Evolutionary conservation across 2,797 vertebrate genomes (phyloP).

Genomic region (Poliocrania exsul): DNA sequence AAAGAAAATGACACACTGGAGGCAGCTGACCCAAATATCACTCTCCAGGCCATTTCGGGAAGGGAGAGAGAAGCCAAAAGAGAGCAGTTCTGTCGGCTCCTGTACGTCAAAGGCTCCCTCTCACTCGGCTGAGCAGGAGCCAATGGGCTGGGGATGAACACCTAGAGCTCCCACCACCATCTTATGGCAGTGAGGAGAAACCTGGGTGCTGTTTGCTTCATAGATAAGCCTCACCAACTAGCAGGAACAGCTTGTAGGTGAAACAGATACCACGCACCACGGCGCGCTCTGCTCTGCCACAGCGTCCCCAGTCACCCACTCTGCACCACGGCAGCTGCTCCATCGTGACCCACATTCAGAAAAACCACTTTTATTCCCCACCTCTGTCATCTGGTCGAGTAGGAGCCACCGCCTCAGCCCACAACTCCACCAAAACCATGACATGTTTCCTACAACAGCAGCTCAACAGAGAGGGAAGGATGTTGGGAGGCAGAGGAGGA

Average conservation of each 20-base stretch:
- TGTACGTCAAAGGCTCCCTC: not conserved
- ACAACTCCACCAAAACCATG: not conserved
- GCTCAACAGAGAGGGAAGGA: not conserved
- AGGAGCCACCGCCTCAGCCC: not conserved
- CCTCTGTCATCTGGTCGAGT: not conserved
- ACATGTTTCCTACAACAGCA: fast-evolving
- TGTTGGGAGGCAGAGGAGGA: not conserved
- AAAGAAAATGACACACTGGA: conserved; percentile 4
- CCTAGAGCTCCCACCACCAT: not conserved
- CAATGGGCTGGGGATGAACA: not conserved
- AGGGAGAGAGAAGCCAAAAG: conserved; percentile 12
- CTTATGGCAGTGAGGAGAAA: not conserved
- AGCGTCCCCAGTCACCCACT: not conserved
- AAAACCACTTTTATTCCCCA: not conserved
- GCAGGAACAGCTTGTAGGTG: not conserved
- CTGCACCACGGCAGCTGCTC: not conserved
- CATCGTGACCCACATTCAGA: not conserved
- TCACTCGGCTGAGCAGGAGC: not conserved
- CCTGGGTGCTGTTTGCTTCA: not conserved
- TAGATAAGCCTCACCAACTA: not conserved
- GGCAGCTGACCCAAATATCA: conserved; percentile 64
- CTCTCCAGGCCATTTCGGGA: not conserved
- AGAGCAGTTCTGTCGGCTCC: conserved; percentile 33
- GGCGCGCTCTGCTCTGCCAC: not conserved
- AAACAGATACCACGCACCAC: not conserved